These are phyloP conservation scores for Cerastoderma edule DNA, from an alignment of 2,888 invertebrate genomes.

Conservation along the genomic window DNA sequence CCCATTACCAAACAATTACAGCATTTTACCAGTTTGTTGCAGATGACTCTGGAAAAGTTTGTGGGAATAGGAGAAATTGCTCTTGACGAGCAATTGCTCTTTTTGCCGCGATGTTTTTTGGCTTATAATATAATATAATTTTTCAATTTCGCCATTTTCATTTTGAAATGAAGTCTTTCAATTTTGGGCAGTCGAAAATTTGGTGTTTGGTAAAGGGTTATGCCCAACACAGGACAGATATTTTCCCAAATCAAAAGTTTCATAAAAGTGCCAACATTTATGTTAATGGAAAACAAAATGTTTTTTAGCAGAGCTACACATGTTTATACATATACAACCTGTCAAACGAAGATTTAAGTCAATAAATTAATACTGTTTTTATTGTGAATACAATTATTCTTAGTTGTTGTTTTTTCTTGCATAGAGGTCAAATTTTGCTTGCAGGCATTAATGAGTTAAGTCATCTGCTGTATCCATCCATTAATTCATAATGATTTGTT, in stretches of 20 bases:
- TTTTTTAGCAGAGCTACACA: too few species aligned
- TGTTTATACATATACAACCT: too few species aligned
- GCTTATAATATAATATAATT: too few species aligned
- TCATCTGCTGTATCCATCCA: background rate
- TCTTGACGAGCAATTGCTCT: background rate
- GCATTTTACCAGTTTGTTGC: background rate
- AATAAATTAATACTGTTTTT: too few species aligned
- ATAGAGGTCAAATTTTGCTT: too few species aligned
- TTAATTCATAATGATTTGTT: background rate
- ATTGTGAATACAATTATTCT: too few species aligned
- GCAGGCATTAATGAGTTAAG: too few species aligned
- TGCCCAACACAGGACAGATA: background rate
- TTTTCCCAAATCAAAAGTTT: background rate
- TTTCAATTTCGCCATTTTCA: too few species aligned
- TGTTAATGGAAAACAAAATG: background rate
- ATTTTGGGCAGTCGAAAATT: background rate
- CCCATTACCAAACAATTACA: background rate
- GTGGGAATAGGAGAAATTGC: slow-evolving; percentile 13
- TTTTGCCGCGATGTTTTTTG: slow-evolving; percentile 1
- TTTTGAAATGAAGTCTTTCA: background rate
- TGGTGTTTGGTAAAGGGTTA: slow-evolving; percentile 4
- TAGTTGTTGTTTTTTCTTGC: too few species aligned
- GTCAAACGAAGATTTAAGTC: too few species aligned
- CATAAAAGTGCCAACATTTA: background rate
- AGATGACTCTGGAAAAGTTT: background rate